phyloP scores from a whole-genome alignment of 2,113 vertebrate genomes.

The Eulemur rufifrons region DNA sequence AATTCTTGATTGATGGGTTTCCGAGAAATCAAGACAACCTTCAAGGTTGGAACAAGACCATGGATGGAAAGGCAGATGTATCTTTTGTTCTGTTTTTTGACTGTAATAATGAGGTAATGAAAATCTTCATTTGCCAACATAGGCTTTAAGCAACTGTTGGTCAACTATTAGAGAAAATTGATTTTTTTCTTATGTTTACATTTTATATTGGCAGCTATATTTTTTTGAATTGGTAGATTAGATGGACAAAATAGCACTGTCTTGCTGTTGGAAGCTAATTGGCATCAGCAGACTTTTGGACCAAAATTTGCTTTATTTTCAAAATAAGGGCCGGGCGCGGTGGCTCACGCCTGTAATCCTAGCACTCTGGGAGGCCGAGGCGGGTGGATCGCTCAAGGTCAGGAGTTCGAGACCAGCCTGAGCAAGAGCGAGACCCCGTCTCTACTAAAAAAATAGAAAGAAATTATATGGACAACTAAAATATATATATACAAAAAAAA shows the following conservation, averaged over 20 bases:
- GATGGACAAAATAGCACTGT: background rate
- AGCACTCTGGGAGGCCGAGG: too few relatives aligned
- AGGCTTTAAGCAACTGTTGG: conserved; percentile 12
- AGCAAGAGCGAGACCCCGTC: too few relatives aligned
- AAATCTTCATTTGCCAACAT: conserved; percentile 17
- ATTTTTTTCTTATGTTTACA: background rate
- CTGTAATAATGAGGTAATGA: conserved; percentile 93
- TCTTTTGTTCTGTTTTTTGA: conserved; percentile 99
- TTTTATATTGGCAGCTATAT: background rate
- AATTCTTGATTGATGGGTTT: conserved; percentile 98
- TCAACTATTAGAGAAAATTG: conserved; percentile 5
- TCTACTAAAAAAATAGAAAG: too few relatives aligned
- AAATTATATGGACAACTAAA: too few relatives aligned
- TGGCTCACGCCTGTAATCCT: too few relatives aligned
- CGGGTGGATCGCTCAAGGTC: too few relatives aligned
- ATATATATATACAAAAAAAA: too few relatives aligned
- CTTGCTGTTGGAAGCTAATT: conserved; percentile 5
- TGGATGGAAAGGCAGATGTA: conserved; percentile 95
- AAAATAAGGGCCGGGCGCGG: background rate
- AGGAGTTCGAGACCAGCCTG: too few relatives aligned
- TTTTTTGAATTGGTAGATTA: background rate
- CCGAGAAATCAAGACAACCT: conserved; percentile 98
- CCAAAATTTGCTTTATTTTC: conserved; percentile 59
- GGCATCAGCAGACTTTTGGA: background rate
- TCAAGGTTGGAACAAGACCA: conserved; percentile 93